Evolutionary conservation across 2,797 vertebrate genomes (phyloP).

Genomic region (Synaphobranchus kaupii): DNA sequence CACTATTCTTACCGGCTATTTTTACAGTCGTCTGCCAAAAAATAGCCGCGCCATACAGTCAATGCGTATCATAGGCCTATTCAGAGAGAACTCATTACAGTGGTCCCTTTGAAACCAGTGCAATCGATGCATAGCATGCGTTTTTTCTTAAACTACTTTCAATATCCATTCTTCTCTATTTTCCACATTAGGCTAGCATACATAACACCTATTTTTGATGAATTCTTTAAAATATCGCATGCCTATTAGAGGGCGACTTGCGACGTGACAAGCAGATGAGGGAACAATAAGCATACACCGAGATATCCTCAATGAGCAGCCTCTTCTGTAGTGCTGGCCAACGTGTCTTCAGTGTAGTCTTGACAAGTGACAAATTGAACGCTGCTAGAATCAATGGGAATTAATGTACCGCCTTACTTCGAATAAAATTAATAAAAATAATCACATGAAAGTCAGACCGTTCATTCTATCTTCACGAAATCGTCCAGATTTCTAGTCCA

Average conservation of each 20-base stretch:
- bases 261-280: not conserved
- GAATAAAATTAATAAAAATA: not conserved
- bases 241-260: constrained; percentile 14
- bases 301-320: constrained; percentile 31
- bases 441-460: not conserved
- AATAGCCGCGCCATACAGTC: not conserved
- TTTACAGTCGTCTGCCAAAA: not conserved
- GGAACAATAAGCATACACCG: constrained; percentile 6
- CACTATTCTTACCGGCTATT: constrained; percentile 39
- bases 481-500: not conserved
- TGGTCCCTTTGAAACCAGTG: constrained; percentile 12
- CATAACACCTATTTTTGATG: constrained; percentile 46
- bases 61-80: constrained; percentile 9
- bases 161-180: constrained; percentile 50
- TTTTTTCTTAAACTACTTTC: constrained; percentile 44
- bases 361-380: constrained; percentile 45
- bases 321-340: constrained; percentile 35
- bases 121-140: constrained; percentile 45
- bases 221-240: constrained; percentile 11
- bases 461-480: not conserved
- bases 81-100: not conserved
- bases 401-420: constrained; percentile 40
- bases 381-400: constrained; percentile 21
- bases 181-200: constrained; percentile 19
- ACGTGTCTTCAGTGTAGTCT: constrained; percentile 40